These are phyloP conservation scores for Trichonephila inaurata DNA, from an alignment of 1,140 invertebrate species.

Conservation along the genomic window DNA sequence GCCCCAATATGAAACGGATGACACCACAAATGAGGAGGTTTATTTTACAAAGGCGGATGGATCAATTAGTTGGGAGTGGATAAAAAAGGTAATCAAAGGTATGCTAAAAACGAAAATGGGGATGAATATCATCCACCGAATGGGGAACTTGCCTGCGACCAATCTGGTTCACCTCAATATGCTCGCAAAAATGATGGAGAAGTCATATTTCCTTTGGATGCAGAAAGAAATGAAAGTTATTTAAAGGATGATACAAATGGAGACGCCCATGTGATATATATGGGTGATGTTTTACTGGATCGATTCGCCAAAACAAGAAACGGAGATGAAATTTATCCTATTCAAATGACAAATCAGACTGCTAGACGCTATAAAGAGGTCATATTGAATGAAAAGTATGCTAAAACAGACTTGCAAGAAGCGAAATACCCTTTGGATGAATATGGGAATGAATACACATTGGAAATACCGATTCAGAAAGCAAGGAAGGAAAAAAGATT, in stretches of 20 bases:
- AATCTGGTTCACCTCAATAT: neutral
- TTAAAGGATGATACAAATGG: neutral
- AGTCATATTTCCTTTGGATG: neutral
- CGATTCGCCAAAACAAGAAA: neutral
- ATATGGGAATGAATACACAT: neutral
- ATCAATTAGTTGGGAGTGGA: neutral
- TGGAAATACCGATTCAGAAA: neutral
- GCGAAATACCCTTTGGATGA: neutral
- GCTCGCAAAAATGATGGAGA: neutral
- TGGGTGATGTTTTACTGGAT: neutral
- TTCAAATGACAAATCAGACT: neutral
- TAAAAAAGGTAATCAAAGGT: too few species aligned
- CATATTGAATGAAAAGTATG: neutral
- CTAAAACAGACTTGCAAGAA: neutral
- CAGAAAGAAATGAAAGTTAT: neutral
- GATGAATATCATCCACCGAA: too few species aligned
- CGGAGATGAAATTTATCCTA: neutral
- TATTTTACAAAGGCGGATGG: neutral
- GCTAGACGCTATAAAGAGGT: neutral
- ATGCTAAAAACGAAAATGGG: too few species aligned
- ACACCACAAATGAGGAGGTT: neutral
- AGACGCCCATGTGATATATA: neutral
- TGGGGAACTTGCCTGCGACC: too few species aligned
- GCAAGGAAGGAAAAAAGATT: neutral
- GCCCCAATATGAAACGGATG: neutral